Evolutionary conservation across 2,888 invertebrate genomes (phyloP).

Genomic region (Caenorhabditis wallacei): DNA sequence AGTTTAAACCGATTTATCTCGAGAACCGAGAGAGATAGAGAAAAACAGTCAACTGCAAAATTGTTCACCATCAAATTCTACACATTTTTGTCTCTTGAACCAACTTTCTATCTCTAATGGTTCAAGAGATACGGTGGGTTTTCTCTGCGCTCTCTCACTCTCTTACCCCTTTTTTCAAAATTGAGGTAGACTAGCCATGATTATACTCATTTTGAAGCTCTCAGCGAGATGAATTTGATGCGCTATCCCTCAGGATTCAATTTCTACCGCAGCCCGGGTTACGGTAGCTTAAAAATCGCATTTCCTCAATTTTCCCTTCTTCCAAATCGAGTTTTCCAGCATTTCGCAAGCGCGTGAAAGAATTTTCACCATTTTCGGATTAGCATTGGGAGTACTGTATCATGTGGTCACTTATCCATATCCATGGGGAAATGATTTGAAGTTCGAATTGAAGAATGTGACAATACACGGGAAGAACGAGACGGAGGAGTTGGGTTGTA

Average conservation of each 20-base stretch:
- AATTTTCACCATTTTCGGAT: slow-evolving; percentile 69
- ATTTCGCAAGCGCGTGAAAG: slow-evolving; percentile 68
- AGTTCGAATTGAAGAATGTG: slow-evolving; percentile 37
- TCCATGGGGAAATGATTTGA: slow-evolving; percentile 60
- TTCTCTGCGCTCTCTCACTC: too few species aligned
- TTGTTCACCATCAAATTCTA: too few species aligned
- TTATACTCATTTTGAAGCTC: not conserved
- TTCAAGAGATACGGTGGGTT: too few species aligned
- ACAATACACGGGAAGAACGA: slow-evolving; percentile 57
- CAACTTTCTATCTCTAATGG: too few species aligned
- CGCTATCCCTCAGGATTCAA: not conserved
- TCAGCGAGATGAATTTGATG: not conserved
- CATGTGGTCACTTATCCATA: slow-evolving; percentile 71
- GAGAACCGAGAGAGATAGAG: too few species aligned
- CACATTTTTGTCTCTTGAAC: too few species aligned
- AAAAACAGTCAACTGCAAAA: too few species aligned
- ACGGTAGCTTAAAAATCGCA: not conserved
- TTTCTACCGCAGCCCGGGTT: not conserved
- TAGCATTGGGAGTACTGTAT: slow-evolving; percentile 66
- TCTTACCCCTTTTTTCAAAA: too few species aligned
- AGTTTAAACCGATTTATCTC: too few species aligned
- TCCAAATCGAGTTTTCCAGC: slow-evolving; percentile 37
- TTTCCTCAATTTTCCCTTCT: not conserved
- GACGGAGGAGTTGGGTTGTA: slow-evolving; percentile 66
- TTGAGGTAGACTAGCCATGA: not conserved